phyloP scores from a whole-genome alignment of 2,113 vertebrate genomes.

The Pachypanchax playfairii region DNA sequence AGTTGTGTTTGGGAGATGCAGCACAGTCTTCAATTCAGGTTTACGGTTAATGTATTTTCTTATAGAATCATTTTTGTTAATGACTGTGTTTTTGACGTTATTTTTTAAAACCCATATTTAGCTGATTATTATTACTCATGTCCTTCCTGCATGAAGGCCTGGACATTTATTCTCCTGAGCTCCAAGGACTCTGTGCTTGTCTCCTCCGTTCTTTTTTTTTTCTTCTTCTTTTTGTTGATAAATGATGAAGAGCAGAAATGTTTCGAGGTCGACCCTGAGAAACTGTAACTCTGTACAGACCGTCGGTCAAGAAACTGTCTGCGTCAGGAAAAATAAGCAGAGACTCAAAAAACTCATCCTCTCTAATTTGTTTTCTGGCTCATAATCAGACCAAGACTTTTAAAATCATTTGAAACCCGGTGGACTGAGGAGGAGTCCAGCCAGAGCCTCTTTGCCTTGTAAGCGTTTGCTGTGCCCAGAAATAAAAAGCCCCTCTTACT shows the following conservation, averaged over 20 bases:
- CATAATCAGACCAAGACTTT: slow-evolving; percentile 29
- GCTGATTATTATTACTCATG: neutral
- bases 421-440: slow-evolving; percentile 1
- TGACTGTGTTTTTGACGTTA: too few relatives aligned
- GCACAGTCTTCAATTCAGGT: too few relatives aligned
- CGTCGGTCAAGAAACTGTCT: slow-evolving; percentile 60
- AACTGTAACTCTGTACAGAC: slow-evolving; percentile 9
- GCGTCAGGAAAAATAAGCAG: slow-evolving; percentile 56
- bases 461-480: neutral
- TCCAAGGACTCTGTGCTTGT: neutral
- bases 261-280: slow-evolving; percentile 36
- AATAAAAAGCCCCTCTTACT: neutral
- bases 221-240: slow-evolving; percentile 32
- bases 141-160: neutral
- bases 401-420: slow-evolving; percentile 29
- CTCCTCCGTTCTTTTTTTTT: slow-evolving; percentile 18
- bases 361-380: slow-evolving; percentile 58
- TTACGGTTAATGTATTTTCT: too few relatives aligned
- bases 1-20: too few relatives aligned
- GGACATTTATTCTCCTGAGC: neutral
- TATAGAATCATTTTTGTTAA: too few relatives aligned
- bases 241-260: slow-evolving; percentile 29
- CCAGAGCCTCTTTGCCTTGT: neutral
- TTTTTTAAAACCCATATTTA: neutral
- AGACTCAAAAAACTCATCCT: slow-evolving; percentile 52